A percentile compares a stretch with the other conserved stretches of the same genome.
phyloP scores from a whole-genome alignment of 37 sponge, comb jelly and placozoan genomes.

The Beroe forskalii region DNA sequence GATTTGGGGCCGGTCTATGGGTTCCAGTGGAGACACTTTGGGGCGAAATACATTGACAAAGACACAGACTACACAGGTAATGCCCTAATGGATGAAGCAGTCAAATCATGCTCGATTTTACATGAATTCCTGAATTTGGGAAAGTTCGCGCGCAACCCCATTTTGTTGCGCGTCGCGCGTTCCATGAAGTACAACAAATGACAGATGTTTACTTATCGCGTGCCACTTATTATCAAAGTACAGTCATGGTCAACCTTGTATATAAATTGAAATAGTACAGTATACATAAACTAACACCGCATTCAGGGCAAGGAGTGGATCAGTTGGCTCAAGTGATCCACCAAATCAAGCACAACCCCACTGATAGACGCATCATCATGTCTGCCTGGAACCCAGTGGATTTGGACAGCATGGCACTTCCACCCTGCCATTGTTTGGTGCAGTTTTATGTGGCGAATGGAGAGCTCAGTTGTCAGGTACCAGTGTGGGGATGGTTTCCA shows the following conservation, averaged over 20 bases:
- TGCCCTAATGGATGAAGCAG: too few species aligned
- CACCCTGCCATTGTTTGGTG: constrained; percentile 92
- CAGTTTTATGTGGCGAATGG: constrained; percentile 96
- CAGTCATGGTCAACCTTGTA: too few species aligned
- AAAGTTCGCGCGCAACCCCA: background rate
- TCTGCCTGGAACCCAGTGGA: constrained; percentile 95
- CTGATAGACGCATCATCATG: constrained; percentile 93
- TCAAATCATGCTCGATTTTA: background rate
- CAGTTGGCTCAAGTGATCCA: constrained; percentile 91
- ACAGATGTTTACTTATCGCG: too few species aligned
- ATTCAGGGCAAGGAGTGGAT: constrained; percentile 84
- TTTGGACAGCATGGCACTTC: constrained; percentile 87
- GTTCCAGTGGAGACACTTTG: constrained; percentile 99
- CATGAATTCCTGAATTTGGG: background rate
- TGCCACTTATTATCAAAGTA: too few species aligned
- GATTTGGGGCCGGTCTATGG: constrained; percentile 98
- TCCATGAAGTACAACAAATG: too few species aligned
- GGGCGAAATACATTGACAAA: constrained; percentile 90
- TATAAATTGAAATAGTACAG: too few species aligned
- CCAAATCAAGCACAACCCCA: constrained; percentile 89
- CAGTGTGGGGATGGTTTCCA: too few species aligned
- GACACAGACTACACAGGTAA: constrained; percentile 86
- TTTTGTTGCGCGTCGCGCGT: too few species aligned
- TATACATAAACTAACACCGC: too few species aligned
- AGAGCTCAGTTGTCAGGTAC: constrained; percentile 86